phyloP scores from a whole-genome alignment of 2,797 vertebrate species.

The Antennarius maculatus region DNA sequence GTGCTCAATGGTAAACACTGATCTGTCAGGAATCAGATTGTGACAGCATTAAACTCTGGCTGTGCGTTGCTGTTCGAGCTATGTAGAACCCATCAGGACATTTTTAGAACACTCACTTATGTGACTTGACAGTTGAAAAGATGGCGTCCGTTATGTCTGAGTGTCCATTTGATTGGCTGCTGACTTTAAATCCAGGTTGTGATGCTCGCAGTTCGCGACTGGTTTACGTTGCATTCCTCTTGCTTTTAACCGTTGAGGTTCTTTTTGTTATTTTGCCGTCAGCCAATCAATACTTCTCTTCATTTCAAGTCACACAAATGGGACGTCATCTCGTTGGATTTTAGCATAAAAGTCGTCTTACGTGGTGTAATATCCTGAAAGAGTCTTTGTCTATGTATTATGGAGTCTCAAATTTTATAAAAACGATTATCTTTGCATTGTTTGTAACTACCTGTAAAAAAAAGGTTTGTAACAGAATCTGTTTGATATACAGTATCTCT shows the following conservation, averaged over 20 bases:
- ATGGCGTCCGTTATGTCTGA: neutral
- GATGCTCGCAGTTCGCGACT: constrained; percentile 16
- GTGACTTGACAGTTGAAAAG: constrained; percentile 83
- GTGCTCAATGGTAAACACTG: constrained; percentile 84
- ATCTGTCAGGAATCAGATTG: constrained; percentile 77
- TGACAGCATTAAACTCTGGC: constrained; percentile 57
- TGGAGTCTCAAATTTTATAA: constrained; percentile 97
- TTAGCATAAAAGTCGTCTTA: constrained; percentile 83
- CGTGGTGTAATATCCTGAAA: constrained; percentile 83
- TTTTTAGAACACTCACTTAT: constrained; percentile 80
- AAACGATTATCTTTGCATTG: constrained; percentile 91
- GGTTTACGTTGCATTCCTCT: constrained; percentile 24
- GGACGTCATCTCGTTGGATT: constrained; percentile 77
- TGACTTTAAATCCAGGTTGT: constrained; percentile 32
- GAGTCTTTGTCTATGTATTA: constrained; percentile 87
- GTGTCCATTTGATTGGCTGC: constrained; percentile 19
- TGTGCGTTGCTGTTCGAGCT: constrained; percentile 72
- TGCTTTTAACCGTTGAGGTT: constrained; percentile 38
- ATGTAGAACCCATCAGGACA: constrained; percentile 80
- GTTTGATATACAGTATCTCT: constrained; percentile 91
- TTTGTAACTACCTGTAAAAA: constrained; percentile 90
- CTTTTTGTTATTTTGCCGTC: constrained; percentile 12
- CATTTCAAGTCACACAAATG: constrained; percentile 82
- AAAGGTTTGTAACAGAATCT: constrained; percentile 78
- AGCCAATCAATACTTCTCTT: constrained; percentile 41